Evolutionary conservation across 2,888 invertebrate genomes (phyloP).

Genomic region (Phlogophora meticulosa): DNA sequence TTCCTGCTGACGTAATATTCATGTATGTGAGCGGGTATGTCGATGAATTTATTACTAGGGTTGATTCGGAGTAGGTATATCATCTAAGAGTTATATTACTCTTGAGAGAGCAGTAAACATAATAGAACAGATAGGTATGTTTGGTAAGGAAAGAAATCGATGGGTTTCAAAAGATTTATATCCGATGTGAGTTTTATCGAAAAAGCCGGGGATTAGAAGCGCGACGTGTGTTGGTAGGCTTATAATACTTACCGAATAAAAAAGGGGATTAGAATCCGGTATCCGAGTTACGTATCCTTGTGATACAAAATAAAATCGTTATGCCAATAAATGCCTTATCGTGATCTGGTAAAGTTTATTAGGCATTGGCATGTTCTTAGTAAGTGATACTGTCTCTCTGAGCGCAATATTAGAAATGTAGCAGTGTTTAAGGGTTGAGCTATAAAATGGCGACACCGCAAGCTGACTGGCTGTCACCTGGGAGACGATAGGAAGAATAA

Average conservation of each 20-base stretch:
- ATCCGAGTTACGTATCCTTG: conserved; percentile 13
- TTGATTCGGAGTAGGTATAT: conserved; percentile 43
- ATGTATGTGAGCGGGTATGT: conserved; percentile 43
- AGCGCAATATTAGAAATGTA: conserved; percentile 17
- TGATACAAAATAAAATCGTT: conserved; percentile 22
- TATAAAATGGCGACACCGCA: conserved; percentile 57
- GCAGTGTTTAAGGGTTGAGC: conserved; percentile 28
- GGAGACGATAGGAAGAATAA: conserved; percentile 67
- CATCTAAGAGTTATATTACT: conserved; percentile 58
- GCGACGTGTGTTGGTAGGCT: conserved; percentile 43
- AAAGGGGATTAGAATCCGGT: conserved; percentile 31
- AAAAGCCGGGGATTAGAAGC: conserved; percentile 50
- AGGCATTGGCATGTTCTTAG: neutral
- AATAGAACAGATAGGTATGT: conserved; percentile 48
- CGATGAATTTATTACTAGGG: conserved; percentile 60
- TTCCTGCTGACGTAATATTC: conserved; percentile 59
- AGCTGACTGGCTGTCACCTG: conserved; percentile 69
- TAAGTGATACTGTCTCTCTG: neutral
- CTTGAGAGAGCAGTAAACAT: conserved; percentile 58
- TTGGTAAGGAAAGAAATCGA: conserved; percentile 36
- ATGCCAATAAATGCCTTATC: conserved; percentile 7
- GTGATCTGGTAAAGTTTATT: conserved; percentile 17
- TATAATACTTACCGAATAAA: conserved; percentile 52
- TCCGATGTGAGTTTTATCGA: conserved; percentile 47
- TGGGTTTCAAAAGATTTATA: conserved; percentile 53